Evolutionary conservation across 2,888 invertebrate species (phyloP), one percentile per base, ranked within the genome.

Genomic region (Pyrochroa serraticornis): DNA sequence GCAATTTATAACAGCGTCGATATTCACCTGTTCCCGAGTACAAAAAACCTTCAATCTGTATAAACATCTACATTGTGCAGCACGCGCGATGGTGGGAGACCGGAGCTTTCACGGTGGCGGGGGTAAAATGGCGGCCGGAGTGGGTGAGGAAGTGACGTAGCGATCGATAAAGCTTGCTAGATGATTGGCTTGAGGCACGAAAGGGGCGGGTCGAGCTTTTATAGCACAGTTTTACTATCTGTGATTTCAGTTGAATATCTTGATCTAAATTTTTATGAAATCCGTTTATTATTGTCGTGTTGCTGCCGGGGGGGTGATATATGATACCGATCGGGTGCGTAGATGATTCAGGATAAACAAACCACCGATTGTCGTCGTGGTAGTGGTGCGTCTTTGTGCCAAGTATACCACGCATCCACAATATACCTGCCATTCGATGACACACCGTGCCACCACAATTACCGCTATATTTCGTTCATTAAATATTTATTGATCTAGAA

Each of bases 131-230:
- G 78, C 77, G 76, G 71, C 76, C 66, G 66, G 64, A 62, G 75
- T 74, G 74, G 75, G 74, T 71, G 71, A 74, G 73, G 73, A 75
- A 76, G 75, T 77, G 78, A 77, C 77, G 77, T 75, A 71, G 71
- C 75, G 79, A 79, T 80, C 80, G 79, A 80, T 80, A 79, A 69
- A 71, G 72, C 75, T 65, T 71, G 70, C 69, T 64, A 71, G 71
- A 69, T 73, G 76, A 79, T 79, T 79, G 79, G 79, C 65, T 71
- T 71, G 70, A 61, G 68, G 67, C 69, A 68, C 67, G 66, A 67
- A 67, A 68, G 68, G 66, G 75, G 73, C 71, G 70, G 73, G 70
- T 68, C 70, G 65, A 64, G 66, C 68, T 60, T 70, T 67, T 69
- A 72, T 70, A 70, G 69, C 72, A 71, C 72, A 72, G 68, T 74